Evolutionary conservation across 2,888 invertebrate species (phyloP).

Genomic region (Drosophila atripex): DNA sequence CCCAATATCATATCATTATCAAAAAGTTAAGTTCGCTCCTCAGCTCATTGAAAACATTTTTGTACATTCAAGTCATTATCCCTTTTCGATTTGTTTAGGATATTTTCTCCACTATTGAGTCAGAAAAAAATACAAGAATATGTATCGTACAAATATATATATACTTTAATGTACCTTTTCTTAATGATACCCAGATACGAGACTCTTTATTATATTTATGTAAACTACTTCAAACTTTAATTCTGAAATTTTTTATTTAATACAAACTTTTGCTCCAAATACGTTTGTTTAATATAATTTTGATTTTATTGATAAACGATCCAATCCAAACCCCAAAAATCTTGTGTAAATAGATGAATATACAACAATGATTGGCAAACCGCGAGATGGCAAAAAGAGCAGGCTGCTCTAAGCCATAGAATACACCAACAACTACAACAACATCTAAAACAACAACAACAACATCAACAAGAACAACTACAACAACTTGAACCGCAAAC

Average conservation of each 20-base stretch:
- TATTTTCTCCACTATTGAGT: conserved; percentile 5
- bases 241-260: conserved; percentile 33
- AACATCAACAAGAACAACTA: conserved; percentile 8
- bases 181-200: conserved; percentile 47
- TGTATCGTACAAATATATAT: conserved; percentile 27
- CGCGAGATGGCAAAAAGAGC: conserved; percentile 84
- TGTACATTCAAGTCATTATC: conserved; percentile 48
- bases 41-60: conserved; percentile 22
- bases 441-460: conserved; percentile 16
- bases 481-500: conserved; percentile 18
- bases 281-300: conserved; percentile 33
- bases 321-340: conserved; percentile 63
- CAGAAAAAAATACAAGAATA: conserved; percentile 33
- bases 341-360: conserved; percentile 83
- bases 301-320: conserved; percentile 42
- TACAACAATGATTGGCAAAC: conserved; percentile 84
- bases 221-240: conserved; percentile 30
- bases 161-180: conserved; percentile 40
- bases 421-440: conserved; percentile 24
- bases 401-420: conserved; percentile 81
- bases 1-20: not conserved
- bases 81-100: conserved; percentile 17
- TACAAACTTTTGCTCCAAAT: conserved; percentile 27
- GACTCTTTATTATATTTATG: conserved; percentile 38
- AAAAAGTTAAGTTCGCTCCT: not conserved